Conservation (phyloP, 2,113 vertebrate species). For the Coptodon rendalli region DNA sequence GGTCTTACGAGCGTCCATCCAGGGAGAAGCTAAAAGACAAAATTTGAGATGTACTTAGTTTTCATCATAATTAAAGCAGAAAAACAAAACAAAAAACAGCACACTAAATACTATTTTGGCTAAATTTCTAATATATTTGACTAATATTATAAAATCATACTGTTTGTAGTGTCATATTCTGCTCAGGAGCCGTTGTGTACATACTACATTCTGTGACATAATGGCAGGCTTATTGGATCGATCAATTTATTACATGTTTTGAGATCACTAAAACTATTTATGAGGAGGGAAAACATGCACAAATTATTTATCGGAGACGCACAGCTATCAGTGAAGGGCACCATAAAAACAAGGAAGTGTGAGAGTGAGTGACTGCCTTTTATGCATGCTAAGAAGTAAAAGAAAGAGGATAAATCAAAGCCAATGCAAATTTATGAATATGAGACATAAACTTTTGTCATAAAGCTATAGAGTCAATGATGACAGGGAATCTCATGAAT, state of each 20-base stretch:
- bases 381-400: slow-evolving; percentile 12
- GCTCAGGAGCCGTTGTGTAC: not conserved
- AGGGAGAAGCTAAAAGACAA: slow-evolving; percentile 82
- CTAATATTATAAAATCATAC: not conserved
- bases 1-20: slow-evolving; percentile 91
- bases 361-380: not conserved
- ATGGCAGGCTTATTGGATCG: not conserved
- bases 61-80: not conserved
- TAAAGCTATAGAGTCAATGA: slow-evolving; percentile 40
- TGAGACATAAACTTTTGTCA: slow-evolving; percentile 25
- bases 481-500: slow-evolving; percentile 50
- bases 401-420: not conserved
- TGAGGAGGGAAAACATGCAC: not conserved
- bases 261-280: not conserved
- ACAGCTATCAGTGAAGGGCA: not conserved
- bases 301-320: not conserved
- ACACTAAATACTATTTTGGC: not conserved
- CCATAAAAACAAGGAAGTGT: not conserved
- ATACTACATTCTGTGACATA: not conserved
- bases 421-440: slow-evolving; percentile 42
- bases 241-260: not conserved
- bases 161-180: not conserved
- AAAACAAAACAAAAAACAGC: not conserved
- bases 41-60: not conserved
- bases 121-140: not conserved